These are phyloP conservation scores for Erithacus rubecula DNA, from an alignment of 2,797 vertebrate genomes.

Conservation along the genomic window DNA sequence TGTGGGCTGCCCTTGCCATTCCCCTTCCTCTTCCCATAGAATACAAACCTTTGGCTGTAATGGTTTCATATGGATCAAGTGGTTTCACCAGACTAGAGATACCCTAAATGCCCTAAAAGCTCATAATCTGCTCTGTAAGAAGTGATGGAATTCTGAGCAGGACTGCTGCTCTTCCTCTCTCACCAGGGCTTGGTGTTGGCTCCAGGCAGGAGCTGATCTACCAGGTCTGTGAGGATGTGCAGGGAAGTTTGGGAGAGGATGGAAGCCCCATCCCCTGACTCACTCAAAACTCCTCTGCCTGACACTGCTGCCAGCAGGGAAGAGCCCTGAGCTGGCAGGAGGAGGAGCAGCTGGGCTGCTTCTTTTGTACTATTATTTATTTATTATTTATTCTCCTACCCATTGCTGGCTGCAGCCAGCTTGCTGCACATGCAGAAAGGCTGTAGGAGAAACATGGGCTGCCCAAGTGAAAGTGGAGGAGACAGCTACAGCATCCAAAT, in stretches of 20 bases:
- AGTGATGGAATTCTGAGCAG: background rate
- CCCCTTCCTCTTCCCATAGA: fast-evolving
- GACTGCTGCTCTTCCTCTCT: background rate
- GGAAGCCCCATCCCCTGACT: background rate
- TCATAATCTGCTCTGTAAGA: fast-evolving
- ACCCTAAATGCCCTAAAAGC: background rate
- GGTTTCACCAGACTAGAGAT: background rate
- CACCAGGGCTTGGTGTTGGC: background rate
- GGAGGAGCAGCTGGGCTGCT: background rate
- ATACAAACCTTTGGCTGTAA: background rate
- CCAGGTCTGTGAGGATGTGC: background rate
- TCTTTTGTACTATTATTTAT: background rate
- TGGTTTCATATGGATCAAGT: background rate
- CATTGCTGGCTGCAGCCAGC: background rate
- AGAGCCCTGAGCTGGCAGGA: background rate
- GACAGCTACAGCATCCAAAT: background rate
- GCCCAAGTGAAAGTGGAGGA: background rate
- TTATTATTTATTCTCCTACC: background rate
- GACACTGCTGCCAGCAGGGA: background rate
- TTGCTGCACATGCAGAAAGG: fast-evolving
- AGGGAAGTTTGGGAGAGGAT: background rate
- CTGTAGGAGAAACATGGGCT: background rate
- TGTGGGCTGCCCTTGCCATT: background rate
- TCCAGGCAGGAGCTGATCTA: background rate
- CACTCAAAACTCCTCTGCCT: background rate